These are phyloP conservation scores for Chrysopa pallens DNA, from an alignment of 1,140 invertebrate species.

Conservation along the genomic window DNA sequence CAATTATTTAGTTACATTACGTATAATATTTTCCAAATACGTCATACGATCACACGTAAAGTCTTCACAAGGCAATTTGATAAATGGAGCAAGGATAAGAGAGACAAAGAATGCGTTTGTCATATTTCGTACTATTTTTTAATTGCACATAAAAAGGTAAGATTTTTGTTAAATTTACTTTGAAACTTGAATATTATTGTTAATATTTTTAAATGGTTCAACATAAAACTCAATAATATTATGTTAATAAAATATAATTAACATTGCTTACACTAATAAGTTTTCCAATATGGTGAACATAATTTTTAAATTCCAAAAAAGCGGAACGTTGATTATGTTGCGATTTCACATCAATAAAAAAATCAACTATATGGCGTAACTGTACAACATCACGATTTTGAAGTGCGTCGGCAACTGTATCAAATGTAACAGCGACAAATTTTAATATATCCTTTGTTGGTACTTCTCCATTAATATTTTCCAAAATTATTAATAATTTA, in stretches of 20 bases:
- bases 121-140: too few species aligned
- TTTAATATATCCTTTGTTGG: conserved; percentile 28
- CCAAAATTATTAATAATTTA: conserved; percentile 34
- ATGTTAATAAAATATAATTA: conserved; percentile 1
- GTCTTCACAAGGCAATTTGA: too few species aligned
- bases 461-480: conserved; percentile 28
- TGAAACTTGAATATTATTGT: too few species aligned
- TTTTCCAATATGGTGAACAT: conserved; percentile 6
- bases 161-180: too few species aligned
- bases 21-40: too few species aligned
- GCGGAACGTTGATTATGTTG: conserved; percentile 5
- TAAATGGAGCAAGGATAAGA: too few species aligned
- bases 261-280: conserved; percentile 5
- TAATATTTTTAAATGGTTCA: too few species aligned
- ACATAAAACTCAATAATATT: too few species aligned
- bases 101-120: too few species aligned
- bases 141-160: too few species aligned
- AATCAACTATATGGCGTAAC: conserved; percentile 31
- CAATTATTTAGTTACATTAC: too few species aligned
- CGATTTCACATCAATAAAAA: conserved; percentile 29
- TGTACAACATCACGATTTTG: conserved; percentile 24
- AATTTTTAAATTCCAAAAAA: conserved; percentile 7
- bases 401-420: conserved; percentile 25
- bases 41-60: too few species aligned
- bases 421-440: conserved; percentile 28